Evolutionary conservation across 2,888 invertebrate species (phyloP).

Genomic region (Spilosoma lubricipeda): DNA sequence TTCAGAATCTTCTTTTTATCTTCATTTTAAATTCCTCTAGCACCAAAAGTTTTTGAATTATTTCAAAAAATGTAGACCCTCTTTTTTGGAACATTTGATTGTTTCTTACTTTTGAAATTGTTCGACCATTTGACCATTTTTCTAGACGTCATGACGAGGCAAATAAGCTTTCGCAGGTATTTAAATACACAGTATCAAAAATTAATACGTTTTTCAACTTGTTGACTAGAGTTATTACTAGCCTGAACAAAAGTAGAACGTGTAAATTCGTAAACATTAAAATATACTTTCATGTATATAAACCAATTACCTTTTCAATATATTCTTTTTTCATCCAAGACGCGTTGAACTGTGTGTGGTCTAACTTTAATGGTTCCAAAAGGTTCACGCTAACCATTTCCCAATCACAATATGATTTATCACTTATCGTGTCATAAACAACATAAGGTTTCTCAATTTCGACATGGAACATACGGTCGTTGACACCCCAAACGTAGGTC

Average conservation of each 20-base stretch:
- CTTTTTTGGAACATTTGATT: too few species aligned
- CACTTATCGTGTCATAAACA: conserved; percentile 51
- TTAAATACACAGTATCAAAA: too few species aligned
- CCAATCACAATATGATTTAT: conserved; percentile 56
- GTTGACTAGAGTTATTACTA: background rate
- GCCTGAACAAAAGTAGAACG: background rate
- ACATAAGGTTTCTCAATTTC: conserved; percentile 71
- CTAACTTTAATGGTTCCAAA: conserved; percentile 60
- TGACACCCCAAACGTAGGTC: conserved; percentile 72
- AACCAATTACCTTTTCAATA: conserved; percentile 66
- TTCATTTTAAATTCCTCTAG: too few species aligned
- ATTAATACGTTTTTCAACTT: too few species aligned
- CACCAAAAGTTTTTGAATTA: too few species aligned
- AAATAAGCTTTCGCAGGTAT: too few species aligned
- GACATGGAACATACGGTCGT: conserved; percentile 71
- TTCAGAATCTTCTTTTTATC: too few species aligned
- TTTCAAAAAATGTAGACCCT: too few species aligned
- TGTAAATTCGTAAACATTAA: background rate
- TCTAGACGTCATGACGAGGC: too few species aligned
- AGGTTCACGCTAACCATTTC: conserved; percentile 58
- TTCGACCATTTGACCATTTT: too few species aligned
- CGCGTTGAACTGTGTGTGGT: conserved; percentile 69
- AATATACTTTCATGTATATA: background rate
- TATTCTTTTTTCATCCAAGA: conserved; percentile 78
- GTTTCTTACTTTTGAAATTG: too few species aligned